These are phyloP conservation scores for Macaria notata DNA, from an alignment of 2,888 invertebrate species.

Conservation along the genomic window DNA sequence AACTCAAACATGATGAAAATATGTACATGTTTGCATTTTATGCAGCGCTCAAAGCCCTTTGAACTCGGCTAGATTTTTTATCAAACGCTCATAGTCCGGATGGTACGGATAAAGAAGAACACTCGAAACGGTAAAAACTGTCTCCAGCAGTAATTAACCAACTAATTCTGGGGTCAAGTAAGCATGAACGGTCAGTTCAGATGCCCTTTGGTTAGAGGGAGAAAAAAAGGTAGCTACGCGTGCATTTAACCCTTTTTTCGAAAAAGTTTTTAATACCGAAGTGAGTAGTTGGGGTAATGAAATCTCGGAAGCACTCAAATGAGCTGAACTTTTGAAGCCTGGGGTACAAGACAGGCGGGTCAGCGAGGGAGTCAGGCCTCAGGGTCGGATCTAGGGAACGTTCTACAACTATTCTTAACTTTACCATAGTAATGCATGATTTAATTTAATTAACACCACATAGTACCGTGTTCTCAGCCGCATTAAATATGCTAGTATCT, in stretches of 20 bases:
- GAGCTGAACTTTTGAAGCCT: constrained; percentile 82
- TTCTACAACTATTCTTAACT: constrained; percentile 14
- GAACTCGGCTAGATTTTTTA: constrained; percentile 22
- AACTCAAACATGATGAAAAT: constrained; percentile 1
- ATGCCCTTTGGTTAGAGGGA: constrained; percentile 60
- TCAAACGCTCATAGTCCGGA: constrained; percentile 24
- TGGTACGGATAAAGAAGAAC: constrained; percentile 28
- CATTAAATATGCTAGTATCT: no score
- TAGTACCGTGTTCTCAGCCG: no score
- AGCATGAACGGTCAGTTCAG: constrained; percentile 77
- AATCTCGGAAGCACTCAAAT: constrained; percentile 81
- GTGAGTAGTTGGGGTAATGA: constrained; percentile 79
- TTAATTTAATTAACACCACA: no score
- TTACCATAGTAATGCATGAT: no score
- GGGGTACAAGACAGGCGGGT: constrained; percentile 78
- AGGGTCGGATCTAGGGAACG: constrained; percentile 52
- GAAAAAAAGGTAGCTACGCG: constrained; percentile 35
- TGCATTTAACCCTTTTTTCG: constrained; percentile 69
- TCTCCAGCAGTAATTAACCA: constrained; percentile 71
- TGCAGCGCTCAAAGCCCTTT: constrained; percentile 20
- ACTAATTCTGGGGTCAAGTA: constrained; percentile 71
- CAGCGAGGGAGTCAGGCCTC: constrained; percentile 72
- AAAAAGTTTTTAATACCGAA: constrained; percentile 67
- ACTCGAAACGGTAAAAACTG: constrained; percentile 58
- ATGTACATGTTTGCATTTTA: neutral